These are phyloP conservation scores for Suricata suricatta DNA, from an alignment of 2,113 vertebrate species.

Conservation along the genomic window DNA sequence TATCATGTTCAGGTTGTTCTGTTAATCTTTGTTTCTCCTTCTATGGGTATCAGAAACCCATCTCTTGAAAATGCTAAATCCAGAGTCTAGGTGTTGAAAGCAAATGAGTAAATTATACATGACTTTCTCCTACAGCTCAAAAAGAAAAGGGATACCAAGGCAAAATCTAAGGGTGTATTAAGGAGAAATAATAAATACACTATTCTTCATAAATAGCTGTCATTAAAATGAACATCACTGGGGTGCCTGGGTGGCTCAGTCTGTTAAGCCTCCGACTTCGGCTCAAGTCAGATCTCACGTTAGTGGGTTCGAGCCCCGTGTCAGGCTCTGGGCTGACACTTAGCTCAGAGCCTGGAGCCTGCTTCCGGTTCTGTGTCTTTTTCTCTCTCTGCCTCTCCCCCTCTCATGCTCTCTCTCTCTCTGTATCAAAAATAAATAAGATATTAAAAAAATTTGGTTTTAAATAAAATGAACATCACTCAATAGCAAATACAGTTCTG, in stretches of 20 bases:
- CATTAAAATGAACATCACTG: neutral
- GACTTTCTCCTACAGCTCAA: neutral
- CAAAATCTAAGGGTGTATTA: neutral
- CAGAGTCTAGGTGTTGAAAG: neutral
- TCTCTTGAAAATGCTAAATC: neutral
- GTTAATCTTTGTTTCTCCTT: neutral
- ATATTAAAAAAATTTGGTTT: too few relatives aligned
- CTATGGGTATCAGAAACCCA: neutral
- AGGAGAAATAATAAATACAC: neutral
- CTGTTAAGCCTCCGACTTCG: too few relatives aligned
- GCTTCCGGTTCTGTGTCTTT: too few relatives aligned
- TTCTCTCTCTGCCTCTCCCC: too few relatives aligned
- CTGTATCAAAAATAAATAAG: too few relatives aligned
- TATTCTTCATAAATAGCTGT: neutral
- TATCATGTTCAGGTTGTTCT: neutral
- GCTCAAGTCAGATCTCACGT: too few relatives aligned
- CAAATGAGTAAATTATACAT: neutral
- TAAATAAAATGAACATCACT: neutral
- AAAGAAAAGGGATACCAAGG: neutral
- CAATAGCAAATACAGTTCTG: neutral
- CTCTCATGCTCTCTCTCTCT: too few relatives aligned
- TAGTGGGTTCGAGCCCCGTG: too few relatives aligned
- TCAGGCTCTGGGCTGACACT: too few relatives aligned
- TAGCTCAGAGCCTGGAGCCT: too few relatives aligned
- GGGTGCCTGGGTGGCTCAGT: too few relatives aligned